Evolutionary conservation across 1,140 invertebrate species (phyloP).

Genomic region (Megalopta genalis): DNA sequence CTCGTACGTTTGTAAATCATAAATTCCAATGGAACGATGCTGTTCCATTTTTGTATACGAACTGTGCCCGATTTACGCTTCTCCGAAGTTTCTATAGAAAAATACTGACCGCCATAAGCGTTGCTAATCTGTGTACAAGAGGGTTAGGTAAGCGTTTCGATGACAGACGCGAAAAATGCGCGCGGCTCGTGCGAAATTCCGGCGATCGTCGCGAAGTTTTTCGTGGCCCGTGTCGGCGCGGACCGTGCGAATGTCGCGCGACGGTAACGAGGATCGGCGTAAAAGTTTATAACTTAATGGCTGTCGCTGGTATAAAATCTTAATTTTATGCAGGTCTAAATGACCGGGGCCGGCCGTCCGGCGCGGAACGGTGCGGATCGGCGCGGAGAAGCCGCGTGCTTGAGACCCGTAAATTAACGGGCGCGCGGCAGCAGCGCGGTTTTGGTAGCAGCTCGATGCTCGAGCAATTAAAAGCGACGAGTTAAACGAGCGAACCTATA

Average conservation of each 20-base stretch:
- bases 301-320: conserved; percentile 21
- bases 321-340: conserved; percentile 21
- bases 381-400: conserved; percentile 13
- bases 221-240: neutral
- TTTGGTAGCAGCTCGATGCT: conserved; percentile 8
- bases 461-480: conserved; percentile 28
- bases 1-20: too few species aligned
- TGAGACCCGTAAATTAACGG: conserved; percentile 26
- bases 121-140: too few species aligned
- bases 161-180: too few species aligned
- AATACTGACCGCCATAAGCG: too few species aligned
- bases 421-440: neutral
- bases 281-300: conserved; percentile 18
- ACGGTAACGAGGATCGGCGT: conserved; percentile 20
- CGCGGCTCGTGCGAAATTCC: too few species aligned
- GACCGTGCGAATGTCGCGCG: conserved; percentile 21
- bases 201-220: too few species aligned
- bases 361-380: neutral
- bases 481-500: conserved; percentile 18
- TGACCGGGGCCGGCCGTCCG: neutral
- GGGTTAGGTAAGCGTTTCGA: too few species aligned
- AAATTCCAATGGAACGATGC: too few species aligned
- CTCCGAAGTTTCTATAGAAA: too few species aligned
- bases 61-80: too few species aligned
- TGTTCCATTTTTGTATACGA: too few species aligned